Percentiles rank a stretch among this genome's conserved stretches.
phyloP scores from a whole-genome alignment of 2,797 vertebrate species.

The Knipowitschia caucasica region DNA sequence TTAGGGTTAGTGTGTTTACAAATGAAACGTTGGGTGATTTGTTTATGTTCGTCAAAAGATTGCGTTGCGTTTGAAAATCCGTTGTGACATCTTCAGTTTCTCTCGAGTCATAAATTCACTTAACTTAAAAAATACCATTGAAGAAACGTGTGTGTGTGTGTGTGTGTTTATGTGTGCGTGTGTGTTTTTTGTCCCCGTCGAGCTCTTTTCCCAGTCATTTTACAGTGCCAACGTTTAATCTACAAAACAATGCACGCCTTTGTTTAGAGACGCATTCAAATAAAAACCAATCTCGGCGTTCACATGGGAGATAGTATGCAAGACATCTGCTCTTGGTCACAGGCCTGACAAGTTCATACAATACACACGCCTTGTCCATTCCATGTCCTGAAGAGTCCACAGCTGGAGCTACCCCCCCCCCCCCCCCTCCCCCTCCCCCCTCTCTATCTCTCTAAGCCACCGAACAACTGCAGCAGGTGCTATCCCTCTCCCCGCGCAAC shows the following conservation, averaged over 20 bases:
- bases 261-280: conserved; percentile 18
- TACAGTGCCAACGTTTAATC: not conserved
- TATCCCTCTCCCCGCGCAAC: conserved; percentile 48
- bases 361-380: conserved; percentile 65
- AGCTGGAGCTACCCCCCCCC: conserved; percentile 3
- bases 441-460: conserved; percentile 1
- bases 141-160: not conserved
- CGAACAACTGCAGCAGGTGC: conserved; percentile 61
- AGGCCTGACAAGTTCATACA: conserved; percentile 55
- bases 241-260: conserved; percentile 13
- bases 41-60: not conserved
- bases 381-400: conserved; percentile 61
- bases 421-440: conserved; percentile 43
- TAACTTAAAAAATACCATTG: not conserved
- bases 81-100: not conserved
- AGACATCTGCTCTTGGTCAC: conserved; percentile 64
- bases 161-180: not conserved
- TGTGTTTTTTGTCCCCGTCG: not conserved
- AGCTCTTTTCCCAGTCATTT: not conserved
- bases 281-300: conserved; percentile 23
- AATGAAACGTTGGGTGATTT: not conserved
- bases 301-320: conserved; percentile 33
- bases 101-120: not conserved
- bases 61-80: not conserved
- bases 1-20: not conserved